Percentiles rank a stretch among this genome's conserved stretches.
phyloP scores from a whole-genome alignment of 2,888 invertebrate genomes.

The Melinopterus prodromus region DNA sequence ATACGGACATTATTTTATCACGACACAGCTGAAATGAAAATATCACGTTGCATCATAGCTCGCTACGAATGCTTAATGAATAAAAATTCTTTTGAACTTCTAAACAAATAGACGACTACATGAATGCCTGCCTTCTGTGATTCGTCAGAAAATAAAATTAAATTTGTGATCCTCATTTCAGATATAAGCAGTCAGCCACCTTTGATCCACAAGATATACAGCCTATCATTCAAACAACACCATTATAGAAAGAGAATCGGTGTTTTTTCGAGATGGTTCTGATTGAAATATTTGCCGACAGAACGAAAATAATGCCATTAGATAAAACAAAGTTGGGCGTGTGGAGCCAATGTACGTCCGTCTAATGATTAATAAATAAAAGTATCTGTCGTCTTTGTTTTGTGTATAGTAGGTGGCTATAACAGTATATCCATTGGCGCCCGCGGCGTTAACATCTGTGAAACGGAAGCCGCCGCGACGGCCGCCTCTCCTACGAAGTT shows the following conservation, averaged over 20 bases:
- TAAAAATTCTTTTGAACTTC: neutral
- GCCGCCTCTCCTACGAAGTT: conserved; percentile 10
- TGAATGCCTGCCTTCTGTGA: neutral
- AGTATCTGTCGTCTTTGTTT: conserved; percentile 25
- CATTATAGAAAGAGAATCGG: neutral
- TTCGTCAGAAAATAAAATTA: conserved; percentile 18
- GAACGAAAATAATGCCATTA: neutral
- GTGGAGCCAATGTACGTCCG: neutral
- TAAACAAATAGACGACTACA: neutral
- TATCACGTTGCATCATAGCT: neutral
- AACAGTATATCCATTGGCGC: conserved; percentile 25
- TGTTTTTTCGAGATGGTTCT: neutral
- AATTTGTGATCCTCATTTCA: conserved; percentile 7
- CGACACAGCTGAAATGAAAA: neutral
- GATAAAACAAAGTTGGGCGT: conserved; percentile 4
- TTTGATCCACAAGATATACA: conserved; percentile 20
- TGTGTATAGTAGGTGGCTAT: conserved; percentile 11
- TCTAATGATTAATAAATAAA: conserved; percentile 14
- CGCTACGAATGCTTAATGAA: neutral
- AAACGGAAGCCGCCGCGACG: conserved; percentile 22
- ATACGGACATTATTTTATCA: neutral
- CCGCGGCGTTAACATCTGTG: conserved; percentile 17
- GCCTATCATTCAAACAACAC: conserved; percentile 21
- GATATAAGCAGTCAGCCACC: neutral
- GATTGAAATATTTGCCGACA: conserved; percentile 18